These are phyloP conservation scores for Crossocerus cetratus DNA, from an alignment of 2,888 invertebrate genomes.

Conservation along the genomic window DNA sequence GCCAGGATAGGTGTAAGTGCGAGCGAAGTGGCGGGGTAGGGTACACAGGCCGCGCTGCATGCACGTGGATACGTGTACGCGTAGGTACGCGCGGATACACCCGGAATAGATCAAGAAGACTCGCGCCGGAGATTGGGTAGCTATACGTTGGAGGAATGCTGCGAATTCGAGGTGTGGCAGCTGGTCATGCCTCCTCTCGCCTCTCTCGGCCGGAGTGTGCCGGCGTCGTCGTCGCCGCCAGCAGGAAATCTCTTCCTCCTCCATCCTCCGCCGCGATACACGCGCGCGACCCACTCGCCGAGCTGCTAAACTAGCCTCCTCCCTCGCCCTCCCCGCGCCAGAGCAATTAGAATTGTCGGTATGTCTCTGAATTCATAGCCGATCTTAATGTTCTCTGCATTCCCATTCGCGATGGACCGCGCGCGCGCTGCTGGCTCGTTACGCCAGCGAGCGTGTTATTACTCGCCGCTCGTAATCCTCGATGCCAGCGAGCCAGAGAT, in stretches of 20 bases:
- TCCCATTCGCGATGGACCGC: neutral
- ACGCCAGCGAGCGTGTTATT: neutral
- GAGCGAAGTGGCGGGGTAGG: too few relatives aligned
- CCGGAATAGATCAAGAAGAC: slow-evolving; percentile 59
- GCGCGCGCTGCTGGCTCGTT: neutral
- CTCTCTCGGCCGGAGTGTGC: neutral
- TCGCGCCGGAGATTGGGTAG: slow-evolving; percentile 45
- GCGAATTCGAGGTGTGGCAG: slow-evolving; percentile 73
- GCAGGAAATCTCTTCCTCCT: slow-evolving; percentile 44
- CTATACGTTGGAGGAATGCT: slow-evolving; percentile 62
- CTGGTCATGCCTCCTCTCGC: slow-evolving; percentile 19
- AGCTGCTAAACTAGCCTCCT: neutral
- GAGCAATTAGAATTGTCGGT: slow-evolving; percentile 52
- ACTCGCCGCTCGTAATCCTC: neutral
- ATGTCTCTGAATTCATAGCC: slow-evolving; percentile 17
- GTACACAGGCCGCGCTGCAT: slow-evolving; percentile 15
- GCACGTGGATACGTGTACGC: slow-evolving; percentile 31
- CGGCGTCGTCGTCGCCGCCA: slow-evolving; percentile 5
- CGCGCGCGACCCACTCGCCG: neutral
- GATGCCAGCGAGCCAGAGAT: neutral
- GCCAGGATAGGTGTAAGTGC: neutral
- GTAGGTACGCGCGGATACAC: slow-evolving; percentile 44
- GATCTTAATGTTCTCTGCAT: slow-evolving; percentile 10
- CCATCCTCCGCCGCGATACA: slow-evolving; percentile 14
- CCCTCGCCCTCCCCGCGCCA: slow-evolving; percentile 29